Base-by-base conservation (phyloP, 2,888 invertebrate genomes). In the Chelonus formosanus region DNA sequence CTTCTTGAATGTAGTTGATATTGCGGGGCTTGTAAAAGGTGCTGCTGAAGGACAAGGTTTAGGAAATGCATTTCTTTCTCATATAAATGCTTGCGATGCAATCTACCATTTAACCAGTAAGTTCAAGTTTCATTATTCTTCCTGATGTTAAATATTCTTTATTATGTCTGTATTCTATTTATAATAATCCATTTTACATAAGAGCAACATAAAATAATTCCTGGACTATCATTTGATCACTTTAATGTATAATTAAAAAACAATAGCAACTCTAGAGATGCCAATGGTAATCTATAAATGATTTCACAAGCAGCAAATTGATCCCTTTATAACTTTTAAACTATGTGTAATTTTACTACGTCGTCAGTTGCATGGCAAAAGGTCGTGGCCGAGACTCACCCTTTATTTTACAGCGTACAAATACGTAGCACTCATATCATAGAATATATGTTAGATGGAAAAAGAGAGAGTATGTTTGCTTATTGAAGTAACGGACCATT, bases 61-160 rank as follows among this genome's bases (percentile, higher is more conserved):
- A 64, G 99, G 99, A 78, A 99, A 99, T 85, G 97, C 97, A 69
- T 99, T 99, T 85, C 89, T 99, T 54, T 97, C 98, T 4, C 97
- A 99, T 85, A 98, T 99, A 80, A 95, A 93, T 84, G 98, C 98
- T 10, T 99, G 99, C 84, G 99, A 99, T 85, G 96, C 97, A 48
- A 92, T 99, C 76, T 98, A 98, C 83, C 97, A 99, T 85, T 89
- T 99, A 72, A 94, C 96, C 80, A 91, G 99, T 96, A 87, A 92
- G 95, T 91, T 34, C 4, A 48, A 52, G 40, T 45, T 8, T 59
- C 7, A 10, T 2, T 10, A 35, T 35, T 35, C 4, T 4, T 40
- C 40, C 4, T 40, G 3, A 5, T 40, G 6, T 10, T 48, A 5
- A 48, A 59, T n/a, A n/a, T 36, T 35, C 47, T 47, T 32, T 34